Percentiles rank a stretch among this genome's conserved stretches.
Conservation (phyloP, 2,797 vertebrate species). For the Cephalopachus bancanus region DNA sequence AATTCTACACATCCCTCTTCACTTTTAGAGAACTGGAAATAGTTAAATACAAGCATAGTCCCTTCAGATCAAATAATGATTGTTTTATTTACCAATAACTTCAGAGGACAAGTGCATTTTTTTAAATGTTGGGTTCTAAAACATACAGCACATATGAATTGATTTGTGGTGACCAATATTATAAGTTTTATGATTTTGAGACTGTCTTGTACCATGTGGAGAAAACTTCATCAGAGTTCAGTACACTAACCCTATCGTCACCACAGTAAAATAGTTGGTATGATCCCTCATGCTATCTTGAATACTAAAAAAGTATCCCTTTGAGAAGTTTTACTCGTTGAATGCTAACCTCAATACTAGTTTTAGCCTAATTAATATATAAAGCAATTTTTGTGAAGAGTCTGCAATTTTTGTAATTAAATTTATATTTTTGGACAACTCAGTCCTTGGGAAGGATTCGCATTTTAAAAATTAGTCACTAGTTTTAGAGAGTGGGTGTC, state of each 20-base stretch:
- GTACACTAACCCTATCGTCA: fast-evolving
- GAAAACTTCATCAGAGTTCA: background rate
- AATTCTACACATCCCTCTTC: background rate
- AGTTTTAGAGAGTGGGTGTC: background rate
- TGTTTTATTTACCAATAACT: background rate
- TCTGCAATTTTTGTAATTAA: background rate
- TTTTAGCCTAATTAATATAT: background rate
- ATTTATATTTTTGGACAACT: background rate
- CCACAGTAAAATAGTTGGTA: fast-evolving
- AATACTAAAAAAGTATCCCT: background rate
- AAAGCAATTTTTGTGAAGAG: background rate
- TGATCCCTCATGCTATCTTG: background rate
- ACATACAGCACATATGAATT: background rate
- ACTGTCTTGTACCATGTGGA: background rate
- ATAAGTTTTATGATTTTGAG: conserved; percentile 23
- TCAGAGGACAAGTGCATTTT: background rate
- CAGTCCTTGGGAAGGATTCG: background rate
- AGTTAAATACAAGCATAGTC: background rate
- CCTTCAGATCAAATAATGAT: background rate
- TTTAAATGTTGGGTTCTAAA: background rate
- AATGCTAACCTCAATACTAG: background rate
- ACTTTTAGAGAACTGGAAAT: background rate
- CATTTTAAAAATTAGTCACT: background rate
- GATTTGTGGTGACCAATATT: background rate
- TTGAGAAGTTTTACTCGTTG: background rate